These are phyloP conservation scores for Synaphobranchus kaupii DNA, from an alignment of 2,797 vertebrate species.

Conservation along the genomic window DNA sequence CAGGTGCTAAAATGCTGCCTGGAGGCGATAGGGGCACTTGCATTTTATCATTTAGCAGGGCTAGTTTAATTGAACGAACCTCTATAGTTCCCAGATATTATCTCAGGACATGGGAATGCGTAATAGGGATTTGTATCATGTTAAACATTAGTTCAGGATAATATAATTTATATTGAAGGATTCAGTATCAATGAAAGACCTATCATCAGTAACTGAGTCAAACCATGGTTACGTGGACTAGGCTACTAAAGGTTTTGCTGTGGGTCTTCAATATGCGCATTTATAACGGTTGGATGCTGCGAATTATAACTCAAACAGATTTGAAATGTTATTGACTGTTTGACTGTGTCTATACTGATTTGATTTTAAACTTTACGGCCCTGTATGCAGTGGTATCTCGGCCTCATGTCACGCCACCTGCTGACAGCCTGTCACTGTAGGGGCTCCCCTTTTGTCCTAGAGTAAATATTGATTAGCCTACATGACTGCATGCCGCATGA, in stretches of 20 bases:
- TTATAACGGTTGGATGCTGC: not conserved
- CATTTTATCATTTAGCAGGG: not conserved
- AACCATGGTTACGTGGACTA: not conserved
- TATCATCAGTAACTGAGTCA: not conserved
- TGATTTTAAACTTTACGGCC: not conserved
- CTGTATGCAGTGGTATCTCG: not conserved
- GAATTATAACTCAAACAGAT: not conserved
- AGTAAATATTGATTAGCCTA: constrained; percentile 72
- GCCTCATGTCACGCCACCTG: not conserved
- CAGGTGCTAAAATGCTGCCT: not conserved
- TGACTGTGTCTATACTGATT: not conserved
- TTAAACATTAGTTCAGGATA: not conserved
- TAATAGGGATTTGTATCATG: not conserved
- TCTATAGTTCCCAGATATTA: not conserved
- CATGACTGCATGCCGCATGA: constrained; percentile 58
- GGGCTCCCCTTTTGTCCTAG: constrained; percentile 65
- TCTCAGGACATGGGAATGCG: not conserved
- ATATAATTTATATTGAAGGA: not conserved
- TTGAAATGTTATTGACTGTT: not conserved
- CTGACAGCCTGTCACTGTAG: constrained; percentile 38
- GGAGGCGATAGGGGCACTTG: not conserved
- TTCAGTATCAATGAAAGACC: not conserved
- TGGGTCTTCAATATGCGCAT: not conserved
- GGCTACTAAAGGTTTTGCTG: not conserved
- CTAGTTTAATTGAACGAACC: not conserved